Percentiles rank a stretch among this genome's conserved stretches.
Evolutionary conservation across 53 echinoderm and acorn worm genomes (phyloP).

Genomic region (Glandiceps talaboti): DNA sequence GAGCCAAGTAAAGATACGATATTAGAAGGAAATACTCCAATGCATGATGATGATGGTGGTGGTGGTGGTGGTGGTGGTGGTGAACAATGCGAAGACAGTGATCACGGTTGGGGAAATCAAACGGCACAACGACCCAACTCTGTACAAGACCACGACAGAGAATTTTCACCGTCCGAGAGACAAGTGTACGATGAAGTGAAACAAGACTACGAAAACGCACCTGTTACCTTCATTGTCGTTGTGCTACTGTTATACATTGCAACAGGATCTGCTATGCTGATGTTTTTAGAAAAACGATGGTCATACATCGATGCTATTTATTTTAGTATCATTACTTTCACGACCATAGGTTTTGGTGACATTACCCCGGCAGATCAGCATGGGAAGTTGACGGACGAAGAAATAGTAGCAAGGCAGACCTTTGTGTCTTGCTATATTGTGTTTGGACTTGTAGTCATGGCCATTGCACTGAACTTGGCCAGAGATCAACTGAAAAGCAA

Average conservation of each 20-base stretch:
- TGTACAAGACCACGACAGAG: too few relatives aligned
- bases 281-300: not conserved
- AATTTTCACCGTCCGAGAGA: too few relatives aligned
- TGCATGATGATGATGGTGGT: not conserved
- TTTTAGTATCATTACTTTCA: not conserved
- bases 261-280: not conserved
- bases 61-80: not conserved
- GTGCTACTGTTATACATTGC: not conserved
- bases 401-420: not conserved
- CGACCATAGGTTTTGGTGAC: not conserved
- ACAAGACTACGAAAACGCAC: not conserved
- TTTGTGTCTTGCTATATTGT: not conserved
- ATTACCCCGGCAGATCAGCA: not conserved
- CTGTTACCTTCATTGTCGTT: not conserved
- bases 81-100: not conserved
- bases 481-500: not conserved
- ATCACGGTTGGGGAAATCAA: too few relatives aligned
- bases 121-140: too few relatives aligned
- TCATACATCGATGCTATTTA: not conserved
- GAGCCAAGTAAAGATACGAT: not conserved
- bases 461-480: not conserved
- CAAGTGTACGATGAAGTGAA: too few relatives aligned
- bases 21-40: not conserved
- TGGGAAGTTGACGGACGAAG: not conserved
- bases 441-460: not conserved